phyloP scores from a whole-genome alignment of 2,113 vertebrate species.

The Ceyx cyanopectus region DNA sequence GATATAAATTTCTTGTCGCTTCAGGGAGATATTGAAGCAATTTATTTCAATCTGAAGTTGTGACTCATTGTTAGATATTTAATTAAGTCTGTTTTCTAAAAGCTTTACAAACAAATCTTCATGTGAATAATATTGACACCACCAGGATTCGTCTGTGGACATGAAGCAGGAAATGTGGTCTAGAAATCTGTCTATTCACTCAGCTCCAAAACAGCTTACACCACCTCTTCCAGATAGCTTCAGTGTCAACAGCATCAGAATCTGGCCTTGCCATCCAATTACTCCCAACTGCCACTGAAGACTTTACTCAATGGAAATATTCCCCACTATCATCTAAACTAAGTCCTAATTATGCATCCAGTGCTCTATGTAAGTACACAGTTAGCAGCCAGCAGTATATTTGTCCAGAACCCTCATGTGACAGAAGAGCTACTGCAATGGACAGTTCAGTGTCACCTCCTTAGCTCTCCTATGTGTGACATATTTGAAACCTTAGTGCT shows the following conservation, averaged over 20 bases:
- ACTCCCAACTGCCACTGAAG: neutral
- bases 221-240: neutral
- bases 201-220: neutral
- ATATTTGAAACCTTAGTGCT: neutral
- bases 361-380: neutral
- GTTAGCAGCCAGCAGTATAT: neutral
- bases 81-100: constrained; percentile 15
- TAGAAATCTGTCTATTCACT: neutral
- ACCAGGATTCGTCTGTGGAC: neutral
- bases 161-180: neutral
- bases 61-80: neutral
- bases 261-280: neutral
- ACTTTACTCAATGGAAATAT: neutral
- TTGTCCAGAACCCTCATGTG: neutral
- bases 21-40: constrained; percentile 27
- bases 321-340: neutral
- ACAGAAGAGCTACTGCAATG: neutral
- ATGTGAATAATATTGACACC: neutral
- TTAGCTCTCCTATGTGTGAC: neutral
- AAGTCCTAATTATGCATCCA: neutral
- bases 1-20: neutral
- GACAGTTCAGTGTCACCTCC: neutral
- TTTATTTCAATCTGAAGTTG: constrained; percentile 22
- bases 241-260: neutral
- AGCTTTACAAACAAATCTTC: neutral